Base-by-base conservation (phyloP, 2,888 invertebrate species). In the Polyploca ridens region DNA sequence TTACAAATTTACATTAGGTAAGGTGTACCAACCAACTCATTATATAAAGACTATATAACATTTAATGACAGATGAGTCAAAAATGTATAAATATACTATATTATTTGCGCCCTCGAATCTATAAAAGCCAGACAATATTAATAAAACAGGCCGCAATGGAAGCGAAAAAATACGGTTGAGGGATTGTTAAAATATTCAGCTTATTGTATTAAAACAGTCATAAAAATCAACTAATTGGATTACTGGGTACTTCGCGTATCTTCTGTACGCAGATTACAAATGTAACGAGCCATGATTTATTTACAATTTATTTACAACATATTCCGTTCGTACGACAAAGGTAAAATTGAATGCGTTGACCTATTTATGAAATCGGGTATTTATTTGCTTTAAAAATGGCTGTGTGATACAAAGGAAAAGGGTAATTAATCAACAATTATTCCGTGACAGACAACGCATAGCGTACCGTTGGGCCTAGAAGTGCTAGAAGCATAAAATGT, bases 351-450 rank as follows among this genome's bases (percentile, higher is more conserved):
- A 54, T 54, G 54, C 33, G 61, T 14, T 33, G 38, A 49, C 44
- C 33, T 14, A 64, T 60, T 49, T 64, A 62, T 62, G 19, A 54
- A 54, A 54, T 63, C 68, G 63, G 65, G 81, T 82, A 81, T 82
- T 83, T 81, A 83, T 82, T 82, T 78, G 71, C 75, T 78, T 75
- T 76, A 79, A 72, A 77, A 75, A 77, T 76, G 19, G 2, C 16
- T 10, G 49, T 54, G 19, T 16, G 19, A 1, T 1, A 8, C 4
- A 19, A 54, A 54, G 16, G 3, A 54, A 5, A 46, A 7, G 1
- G 6, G 46, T n/a, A 46, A n/a, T 27, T 27, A 27, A 27, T 27
- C 27, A 27, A 27, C 27, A 27, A 27, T 1, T 27, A 27, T 27
- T 27, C 27, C 27, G 27, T 27, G 27, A 27, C 27, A 27, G 27